A percentile compares a stretch with the other conserved stretches of the same genome.
phyloP scores from a whole-genome alignment of 2,888 invertebrate species.

The Amaurobius ferox region DNA sequence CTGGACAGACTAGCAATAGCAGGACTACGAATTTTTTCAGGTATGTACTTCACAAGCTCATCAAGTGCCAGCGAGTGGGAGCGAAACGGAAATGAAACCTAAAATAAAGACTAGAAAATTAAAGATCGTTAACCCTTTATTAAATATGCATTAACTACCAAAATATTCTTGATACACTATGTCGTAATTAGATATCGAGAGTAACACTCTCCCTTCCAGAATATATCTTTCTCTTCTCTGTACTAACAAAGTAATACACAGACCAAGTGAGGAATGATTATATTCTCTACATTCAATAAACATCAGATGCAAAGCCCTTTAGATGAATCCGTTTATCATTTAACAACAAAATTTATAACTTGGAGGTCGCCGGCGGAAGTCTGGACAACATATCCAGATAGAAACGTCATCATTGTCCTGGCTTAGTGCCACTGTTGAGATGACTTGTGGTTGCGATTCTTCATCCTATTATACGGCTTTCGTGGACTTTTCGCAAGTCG shows the following conservation, averaged over 20 bases:
- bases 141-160: too few relatives aligned
- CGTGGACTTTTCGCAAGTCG: conserved; percentile 20
- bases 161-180: too few relatives aligned
- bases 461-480: conserved; percentile 50
- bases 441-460: conserved; percentile 62
- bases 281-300: conserved; percentile 11
- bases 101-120: too few relatives aligned
- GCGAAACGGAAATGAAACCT: too few relatives aligned
- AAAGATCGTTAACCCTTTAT: too few relatives aligned
- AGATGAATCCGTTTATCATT: conserved; percentile 49
- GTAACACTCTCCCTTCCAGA: not conserved
- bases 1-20: too few relatives aligned
- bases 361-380: conserved; percentile 54
- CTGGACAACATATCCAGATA: conserved; percentile 42
- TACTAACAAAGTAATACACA: not conserved
- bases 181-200: not conserved
- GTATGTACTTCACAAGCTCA: too few relatives aligned
- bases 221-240: not conserved
- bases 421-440: conserved; percentile 48
- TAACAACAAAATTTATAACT: conserved; percentile 48
- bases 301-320: conserved; percentile 32
- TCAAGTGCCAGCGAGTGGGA: too few relatives aligned
- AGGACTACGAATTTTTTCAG: too few relatives aligned
- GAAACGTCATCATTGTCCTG: conserved; percentile 49
- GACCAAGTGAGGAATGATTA: conserved; percentile 34